Conservation (phyloP, 2,113 vertebrate species). For the Hipposideros armiger region DNA sequence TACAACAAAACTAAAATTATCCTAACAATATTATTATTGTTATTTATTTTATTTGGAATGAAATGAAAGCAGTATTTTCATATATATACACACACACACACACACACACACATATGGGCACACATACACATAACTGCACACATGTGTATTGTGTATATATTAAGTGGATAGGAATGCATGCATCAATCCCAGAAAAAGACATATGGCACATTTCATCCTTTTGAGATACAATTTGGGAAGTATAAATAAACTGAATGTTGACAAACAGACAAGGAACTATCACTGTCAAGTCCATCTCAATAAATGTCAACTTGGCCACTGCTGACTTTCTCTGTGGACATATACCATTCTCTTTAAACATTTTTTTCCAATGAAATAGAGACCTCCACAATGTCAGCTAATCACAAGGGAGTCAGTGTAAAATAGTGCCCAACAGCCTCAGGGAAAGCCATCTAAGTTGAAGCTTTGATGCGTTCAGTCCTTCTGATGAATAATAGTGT, state of each 20-base stretch:
- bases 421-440: background rate
- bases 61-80: constrained; percentile 1
- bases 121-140: background rate
- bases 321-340: background rate
- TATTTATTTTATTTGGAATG: constrained; percentile 17
- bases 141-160: background rate
- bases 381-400: background rate
- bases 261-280: background rate
- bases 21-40: background rate
- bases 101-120: background rate
- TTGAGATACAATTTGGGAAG: background rate
- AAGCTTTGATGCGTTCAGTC: background rate
- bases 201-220: background rate
- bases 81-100: background rate
- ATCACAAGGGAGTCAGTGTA: background rate
- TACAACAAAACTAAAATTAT: constrained; percentile 20
- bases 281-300: background rate
- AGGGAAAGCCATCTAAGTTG: background rate
- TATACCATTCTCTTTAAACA: background rate
- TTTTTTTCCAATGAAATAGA: background rate
- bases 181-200: background rate
- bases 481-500: background rate
- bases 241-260: background rate
- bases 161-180: background rate
- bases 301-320: background rate